Base-by-base conservation (phyloP, 2,888 invertebrate species). In the Drosophila crucigera region DNA sequence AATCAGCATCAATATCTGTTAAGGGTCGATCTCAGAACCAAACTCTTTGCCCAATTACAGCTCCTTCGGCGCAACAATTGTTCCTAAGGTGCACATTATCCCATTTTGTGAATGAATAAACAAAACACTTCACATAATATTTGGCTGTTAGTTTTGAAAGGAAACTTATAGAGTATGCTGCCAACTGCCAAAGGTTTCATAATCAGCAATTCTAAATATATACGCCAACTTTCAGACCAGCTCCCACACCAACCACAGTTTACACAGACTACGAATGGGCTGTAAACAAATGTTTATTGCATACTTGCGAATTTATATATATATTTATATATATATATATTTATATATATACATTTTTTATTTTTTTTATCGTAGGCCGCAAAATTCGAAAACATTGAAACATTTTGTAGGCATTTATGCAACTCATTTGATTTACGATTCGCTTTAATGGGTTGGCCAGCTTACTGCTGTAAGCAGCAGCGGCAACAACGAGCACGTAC, bases 391-490 rank as follows among this genome's bases (percentile, higher is more conserved):
- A 87, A 89, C 89, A 89, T 89, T 86, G 80, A 81, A 89, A 83
- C 83, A 89, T 83, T 86, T 89, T 84, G 89, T 80, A 73, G 82
- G 78, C 87, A 84, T 87, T 87, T 87, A 83, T 83, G 88, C 85
- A 89, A 82, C 85, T 81, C 88, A 83, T 83, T 84, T 87, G 87
- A 87, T 87, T 89, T 87, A 87, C 87, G 87, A 87, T 77, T 74
- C 78, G 72, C 71, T 77, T 79, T 74, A 79, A 84, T 83, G 80
- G 84, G 73, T 67, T 76, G 82, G 65, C 69, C 75, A 71, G 80
- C 80, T 76, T 76, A 73, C 33, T 30, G 56, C 56, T 56, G 56
- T 56, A 56, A 56, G 39, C 56, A n/a, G 55, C 53, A 52, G 69
- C 61, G 72, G 80, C 33, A 68, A 68, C 81, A 70, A 74, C 69